These are phyloP conservation scores for Porites divaricata DNA, from an alignment of 92 coral and sea anemone species.

Conservation along the genomic window DNA sequence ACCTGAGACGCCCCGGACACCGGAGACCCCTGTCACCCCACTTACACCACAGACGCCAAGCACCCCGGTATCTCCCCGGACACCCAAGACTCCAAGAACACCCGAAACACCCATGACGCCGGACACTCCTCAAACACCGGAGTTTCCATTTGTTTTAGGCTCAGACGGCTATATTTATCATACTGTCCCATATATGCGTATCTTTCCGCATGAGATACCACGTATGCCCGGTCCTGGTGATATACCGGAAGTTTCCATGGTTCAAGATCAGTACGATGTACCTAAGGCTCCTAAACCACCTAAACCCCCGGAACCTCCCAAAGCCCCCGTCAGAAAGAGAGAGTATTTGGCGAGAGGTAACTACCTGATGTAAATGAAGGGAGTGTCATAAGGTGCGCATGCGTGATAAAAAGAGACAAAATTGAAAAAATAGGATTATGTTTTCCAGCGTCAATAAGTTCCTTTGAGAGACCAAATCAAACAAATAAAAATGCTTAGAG, in stretches of 20 bases:
- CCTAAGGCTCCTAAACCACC: slow-evolving; percentile 79
- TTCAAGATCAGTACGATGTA: slow-evolving; percentile 75
- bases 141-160: slow-evolving; percentile 61
- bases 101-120: slow-evolving; percentile 78
- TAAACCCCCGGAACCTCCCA: slow-evolving; percentile 69
- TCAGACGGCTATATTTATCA: slow-evolving; percentile 49
- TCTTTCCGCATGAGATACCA: slow-evolving; percentile 70
- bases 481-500: no score
- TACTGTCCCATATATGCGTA: slow-evolving; percentile 47
- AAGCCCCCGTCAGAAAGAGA: slow-evolving; percentile 57
- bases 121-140: slow-evolving; percentile 75
- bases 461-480: no score
- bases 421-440: no score
- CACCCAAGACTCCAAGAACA: slow-evolving; percentile 88
- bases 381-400: neutral
- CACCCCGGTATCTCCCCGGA: slow-evolving; percentile 83
- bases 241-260: slow-evolving; percentile 70
- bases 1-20: slow-evolving; percentile 80
- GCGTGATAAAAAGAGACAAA: neutral
- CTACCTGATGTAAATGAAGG: slow-evolving; percentile 21
- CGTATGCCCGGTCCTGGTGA: slow-evolving; percentile 75
- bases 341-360: slow-evolving; percentile 45
- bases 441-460: no score
- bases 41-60: slow-evolving; percentile 83
- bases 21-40: slow-evolving; percentile 76